Conservation (phyloP, 2,113 vertebrate genomes). For the Lepus timidus region DNA sequence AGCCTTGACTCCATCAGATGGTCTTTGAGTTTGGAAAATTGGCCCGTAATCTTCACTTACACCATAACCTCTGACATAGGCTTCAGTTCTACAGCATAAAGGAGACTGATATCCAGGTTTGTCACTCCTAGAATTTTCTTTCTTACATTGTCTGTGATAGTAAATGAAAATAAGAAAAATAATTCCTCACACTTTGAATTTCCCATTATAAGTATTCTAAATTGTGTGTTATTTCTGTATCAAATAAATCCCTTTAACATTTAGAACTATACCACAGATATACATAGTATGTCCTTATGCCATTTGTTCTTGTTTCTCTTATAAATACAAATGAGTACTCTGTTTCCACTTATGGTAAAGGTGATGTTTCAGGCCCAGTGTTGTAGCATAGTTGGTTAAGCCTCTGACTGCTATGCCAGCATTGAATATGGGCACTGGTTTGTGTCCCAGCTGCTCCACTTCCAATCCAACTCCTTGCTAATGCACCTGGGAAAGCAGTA, state of each 20-base stretch:
- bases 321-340: background rate
- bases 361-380: too few species aligned
- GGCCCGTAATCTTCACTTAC: background rate
- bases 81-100: background rate
- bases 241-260: background rate
- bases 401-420: too few species aligned
- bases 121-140: background rate
- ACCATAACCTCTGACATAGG: background rate
- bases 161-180: background rate
- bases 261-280: background rate
- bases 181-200: background rate
- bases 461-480: too few species aligned
- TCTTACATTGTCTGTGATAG: background rate
- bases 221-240: conserved; percentile 28
- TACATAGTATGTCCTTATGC: background rate
- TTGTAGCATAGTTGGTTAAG: too few species aligned
- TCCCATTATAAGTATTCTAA: conserved; percentile 41
- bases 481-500: too few species aligned
- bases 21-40: conserved; percentile 34
- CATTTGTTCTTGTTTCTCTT: conserved; percentile 46
- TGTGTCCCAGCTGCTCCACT: too few species aligned
- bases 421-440: too few species aligned
- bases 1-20: background rate
- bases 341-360: background rate
- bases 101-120: background rate